Conservation (phyloP, 2,888 invertebrate genomes). For the Dicyrtoma fusca region DNA sequence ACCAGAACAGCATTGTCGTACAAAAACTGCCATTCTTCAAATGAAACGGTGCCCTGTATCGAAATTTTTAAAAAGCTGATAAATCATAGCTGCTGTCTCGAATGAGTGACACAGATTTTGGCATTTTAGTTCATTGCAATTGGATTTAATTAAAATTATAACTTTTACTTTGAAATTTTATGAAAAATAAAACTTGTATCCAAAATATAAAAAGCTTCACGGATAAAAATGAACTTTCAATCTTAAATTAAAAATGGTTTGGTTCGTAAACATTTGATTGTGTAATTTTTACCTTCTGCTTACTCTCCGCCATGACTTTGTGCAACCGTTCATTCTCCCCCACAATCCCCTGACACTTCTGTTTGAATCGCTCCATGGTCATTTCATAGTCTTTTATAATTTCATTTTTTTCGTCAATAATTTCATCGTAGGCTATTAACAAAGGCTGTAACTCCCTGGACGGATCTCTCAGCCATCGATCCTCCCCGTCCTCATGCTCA, state of each 20-base stretch:
- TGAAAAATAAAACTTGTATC: too few relatives aligned
- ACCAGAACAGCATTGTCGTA: slow-evolving; percentile 51
- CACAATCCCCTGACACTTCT: slow-evolving; percentile 41
- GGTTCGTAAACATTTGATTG: too few relatives aligned
- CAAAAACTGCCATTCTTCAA: slow-evolving; percentile 52
- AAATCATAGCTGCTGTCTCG: too few relatives aligned
- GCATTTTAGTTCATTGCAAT: too few relatives aligned
- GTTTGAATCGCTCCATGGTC: slow-evolving; percentile 45
- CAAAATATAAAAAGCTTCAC: too few relatives aligned
- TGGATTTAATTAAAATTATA: too few relatives aligned
- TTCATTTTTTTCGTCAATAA: slow-evolving; percentile 52
- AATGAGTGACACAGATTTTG: too few relatives aligned
- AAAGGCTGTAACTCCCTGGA: slow-evolving; percentile 44
- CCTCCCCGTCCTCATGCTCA: slow-evolving; percentile 32
- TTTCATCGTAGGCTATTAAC: slow-evolving; percentile 53
- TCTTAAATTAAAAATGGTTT: too few relatives aligned
- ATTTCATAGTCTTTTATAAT: slow-evolving; percentile 51
- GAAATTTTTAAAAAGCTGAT: slow-evolving; percentile 4
- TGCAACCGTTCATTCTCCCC: slow-evolving; percentile 53
- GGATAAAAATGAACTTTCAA: too few relatives aligned
- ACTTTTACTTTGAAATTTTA: too few relatives aligned
- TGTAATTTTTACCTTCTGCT: slow-evolving; percentile 46
- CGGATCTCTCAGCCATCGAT: neutral
- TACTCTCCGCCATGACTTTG: slow-evolving; percentile 42
- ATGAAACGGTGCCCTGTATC: slow-evolving; percentile 49